Evolutionary conservation across 2,113 vertebrate species (phyloP).

Genomic region (Hippocampus mohnikei): DNA sequence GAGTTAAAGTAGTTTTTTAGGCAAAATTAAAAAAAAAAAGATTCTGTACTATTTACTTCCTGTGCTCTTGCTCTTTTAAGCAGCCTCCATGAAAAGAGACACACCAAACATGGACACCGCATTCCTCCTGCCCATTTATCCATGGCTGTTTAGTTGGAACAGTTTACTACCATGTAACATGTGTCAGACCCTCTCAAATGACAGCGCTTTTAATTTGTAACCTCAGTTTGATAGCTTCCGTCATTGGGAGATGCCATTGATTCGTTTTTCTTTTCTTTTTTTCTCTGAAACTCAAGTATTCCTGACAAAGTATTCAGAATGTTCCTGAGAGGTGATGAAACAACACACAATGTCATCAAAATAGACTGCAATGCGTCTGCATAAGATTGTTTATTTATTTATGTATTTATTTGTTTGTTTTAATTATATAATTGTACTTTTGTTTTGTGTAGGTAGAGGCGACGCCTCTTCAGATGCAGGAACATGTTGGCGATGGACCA

Average conservation of each 20-base stretch:
- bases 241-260: no score
- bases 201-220: background rate
- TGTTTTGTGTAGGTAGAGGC: constrained; percentile 59
- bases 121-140: constrained; percentile 26
- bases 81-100: constrained; percentile 29
- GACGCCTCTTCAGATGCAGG: constrained; percentile 78
- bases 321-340: no score
- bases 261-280: no score
- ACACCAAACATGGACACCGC: constrained; percentile 56
- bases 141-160: constrained; percentile 16
- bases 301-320: no score
- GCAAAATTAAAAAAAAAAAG: constrained; percentile 22
- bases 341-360: background rate
- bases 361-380: background rate
- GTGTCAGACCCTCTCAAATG: background rate
- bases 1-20: background rate
- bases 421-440: background rate
- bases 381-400: background rate
- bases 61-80: constrained; percentile 4
- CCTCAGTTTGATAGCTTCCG: no score
- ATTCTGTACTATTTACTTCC: constrained; percentile 1
- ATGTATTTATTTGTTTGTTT: no score
- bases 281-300: no score
- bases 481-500: constrained; percentile 96
- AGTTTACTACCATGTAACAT: background rate